These are phyloP conservation scores for Phthorimaea operculella DNA, from an alignment of 1,140 invertebrate species.

Conservation along the genomic window DNA sequence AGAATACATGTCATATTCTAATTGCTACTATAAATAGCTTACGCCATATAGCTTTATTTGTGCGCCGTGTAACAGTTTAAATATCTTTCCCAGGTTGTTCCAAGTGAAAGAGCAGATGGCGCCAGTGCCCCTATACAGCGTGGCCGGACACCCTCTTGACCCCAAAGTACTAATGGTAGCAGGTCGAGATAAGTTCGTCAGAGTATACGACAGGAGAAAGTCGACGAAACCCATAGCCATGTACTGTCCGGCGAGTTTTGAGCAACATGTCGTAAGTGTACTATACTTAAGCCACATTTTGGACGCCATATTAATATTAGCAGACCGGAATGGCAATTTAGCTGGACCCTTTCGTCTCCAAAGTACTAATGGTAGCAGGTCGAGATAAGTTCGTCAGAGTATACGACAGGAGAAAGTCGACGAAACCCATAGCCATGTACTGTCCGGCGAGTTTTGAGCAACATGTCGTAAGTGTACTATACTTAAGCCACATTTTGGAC, in stretches of 20 bases:
- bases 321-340: too few relatives aligned
- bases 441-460: constrained; percentile 41
- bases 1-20: too few relatives aligned
- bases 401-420: constrained; percentile 77
- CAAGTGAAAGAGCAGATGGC: constrained; percentile 71
- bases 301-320: background rate
- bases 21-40: too few relatives aligned
- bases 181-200: constrained; percentile 73
- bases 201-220: constrained; percentile 80
- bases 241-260: constrained; percentile 52
- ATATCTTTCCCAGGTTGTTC: constrained; percentile 70
- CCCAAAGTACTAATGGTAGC: constrained; percentile 84
- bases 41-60: too few relatives aligned
- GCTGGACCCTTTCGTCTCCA: constrained; percentile 81
- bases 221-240: constrained; percentile 53
- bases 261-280: constrained; percentile 20
- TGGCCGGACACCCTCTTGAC: constrained; percentile 84
- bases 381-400: constrained; percentile 71
- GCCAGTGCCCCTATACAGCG: constrained; percentile 84
- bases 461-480: constrained; percentile 18
- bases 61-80: too few relatives aligned
- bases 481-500: too few relatives aligned
- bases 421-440: constrained; percentile 59
- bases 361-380: constrained; percentile 87
- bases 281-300: too few relatives aligned